Evolutionary conservation across 2,888 invertebrate genomes (phyloP).

Genomic region (Euzophera pinguis): DNA sequence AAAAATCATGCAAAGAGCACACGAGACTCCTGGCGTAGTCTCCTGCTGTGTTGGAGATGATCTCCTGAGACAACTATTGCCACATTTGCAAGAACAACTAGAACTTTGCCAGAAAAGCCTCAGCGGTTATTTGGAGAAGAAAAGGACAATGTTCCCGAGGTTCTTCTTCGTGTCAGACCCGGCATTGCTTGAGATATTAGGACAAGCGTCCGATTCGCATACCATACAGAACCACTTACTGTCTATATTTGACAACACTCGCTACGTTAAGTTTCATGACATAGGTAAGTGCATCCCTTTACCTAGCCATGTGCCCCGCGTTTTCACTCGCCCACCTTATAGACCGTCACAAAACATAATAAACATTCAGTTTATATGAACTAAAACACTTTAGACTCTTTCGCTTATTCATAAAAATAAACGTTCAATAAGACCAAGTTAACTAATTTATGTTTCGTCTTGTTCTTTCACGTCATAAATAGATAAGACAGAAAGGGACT

Average conservation of each 20-base stretch:
- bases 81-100: slow-evolving; percentile 96
- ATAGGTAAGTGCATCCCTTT: slow-evolving; percentile 67
- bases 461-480: no score
- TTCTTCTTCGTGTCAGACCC: slow-evolving; percentile 98
- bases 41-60: slow-evolving; percentile 98
- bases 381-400: no score
- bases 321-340: no score
- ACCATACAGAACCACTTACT: slow-evolving; percentile 97
- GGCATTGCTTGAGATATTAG: slow-evolving; percentile 92
- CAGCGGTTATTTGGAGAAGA: slow-evolving; percentile 95
- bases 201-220: slow-evolving; percentile 96
- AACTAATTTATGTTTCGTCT: no score
- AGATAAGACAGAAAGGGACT: no score
- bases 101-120: slow-evolving; percentile 98
- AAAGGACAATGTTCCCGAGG: slow-evolving; percentile 94
- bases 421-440: no score
- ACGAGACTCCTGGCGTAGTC: slow-evolving; percentile 97
- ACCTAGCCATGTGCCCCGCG: no score
- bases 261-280: slow-evolving; percentile 96
- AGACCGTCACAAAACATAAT: no score
- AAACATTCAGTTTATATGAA: no score
- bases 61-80: slow-evolving; percentile 92
- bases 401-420: no score
- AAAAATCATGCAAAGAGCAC: slow-evolving; percentile 97
- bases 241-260: slow-evolving; percentile 97